These are phyloP conservation scores for Syngnathus floridae DNA, from an alignment of 2,113 vertebrate species.

Conservation along the genomic window DNA sequence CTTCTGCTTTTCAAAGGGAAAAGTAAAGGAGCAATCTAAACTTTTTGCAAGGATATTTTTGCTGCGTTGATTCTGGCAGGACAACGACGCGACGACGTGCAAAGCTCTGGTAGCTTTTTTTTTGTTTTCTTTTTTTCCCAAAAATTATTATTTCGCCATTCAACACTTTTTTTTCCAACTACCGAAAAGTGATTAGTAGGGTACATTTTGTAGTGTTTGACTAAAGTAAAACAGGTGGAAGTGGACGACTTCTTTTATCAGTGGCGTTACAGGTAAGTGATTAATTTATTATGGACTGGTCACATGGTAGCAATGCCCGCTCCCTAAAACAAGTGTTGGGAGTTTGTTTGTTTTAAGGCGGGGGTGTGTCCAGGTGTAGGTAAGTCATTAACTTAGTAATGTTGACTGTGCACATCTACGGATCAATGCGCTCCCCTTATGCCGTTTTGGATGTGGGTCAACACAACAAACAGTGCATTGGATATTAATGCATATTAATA, in stretches of 20 bases:
- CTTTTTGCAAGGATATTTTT: background rate
- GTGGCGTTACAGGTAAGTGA: slow-evolving; percentile 52
- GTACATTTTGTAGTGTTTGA: background rate
- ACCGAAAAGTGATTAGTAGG: background rate
- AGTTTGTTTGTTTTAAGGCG: slow-evolving; percentile 5
- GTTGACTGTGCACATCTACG: background rate
- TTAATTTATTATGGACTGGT: background rate
- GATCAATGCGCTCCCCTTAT: slow-evolving; percentile 1
- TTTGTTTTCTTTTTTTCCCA: background rate
- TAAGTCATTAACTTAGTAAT: slow-evolving; percentile 21
- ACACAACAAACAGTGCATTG: too few relatives aligned
- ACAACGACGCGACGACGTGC: background rate
- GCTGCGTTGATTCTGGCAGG: background rate
- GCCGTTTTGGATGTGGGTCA: background rate
- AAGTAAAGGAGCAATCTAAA: background rate
- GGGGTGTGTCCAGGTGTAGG: slow-evolving; percentile 39
- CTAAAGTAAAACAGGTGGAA: slow-evolving; percentile 24
- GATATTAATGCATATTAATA: too few relatives aligned
- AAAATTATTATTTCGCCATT: too few relatives aligned
- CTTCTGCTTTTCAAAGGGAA: background rate
- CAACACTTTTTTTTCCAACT: rapidly evolving
- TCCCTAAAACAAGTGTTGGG: slow-evolving; percentile 22
- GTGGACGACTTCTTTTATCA: slow-evolving; percentile 8
- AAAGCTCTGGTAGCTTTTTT: background rate
- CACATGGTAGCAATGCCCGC: background rate